Percentiles rank a stretch among this genome's conserved stretches.
Conservation (phyloP, 2,797 vertebrate species). For the Falco peregrinus region DNA sequence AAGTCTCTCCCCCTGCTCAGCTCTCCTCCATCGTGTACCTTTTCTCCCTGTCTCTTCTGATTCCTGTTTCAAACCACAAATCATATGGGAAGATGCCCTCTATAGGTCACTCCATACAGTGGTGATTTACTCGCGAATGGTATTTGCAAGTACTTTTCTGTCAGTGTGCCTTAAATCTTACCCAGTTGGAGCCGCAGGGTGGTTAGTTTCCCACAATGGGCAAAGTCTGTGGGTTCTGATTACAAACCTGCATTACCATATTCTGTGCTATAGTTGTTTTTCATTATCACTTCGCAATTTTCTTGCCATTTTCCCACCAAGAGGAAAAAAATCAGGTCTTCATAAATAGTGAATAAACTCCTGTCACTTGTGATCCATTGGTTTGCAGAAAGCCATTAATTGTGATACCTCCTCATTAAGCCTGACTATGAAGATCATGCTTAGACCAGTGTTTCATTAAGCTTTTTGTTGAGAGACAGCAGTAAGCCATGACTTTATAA, state of each 20-base stretch:
- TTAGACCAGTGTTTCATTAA: slow-evolving; percentile 33
- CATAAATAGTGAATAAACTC: slow-evolving; percentile 39
- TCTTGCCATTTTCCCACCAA: neutral
- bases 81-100: neutral
- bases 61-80: neutral
- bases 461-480: neutral
- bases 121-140: neutral
- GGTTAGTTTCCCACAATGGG: neutral
- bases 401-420: slow-evolving; percentile 51
- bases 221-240: neutral
- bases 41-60: neutral
- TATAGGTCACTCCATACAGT: neutral
- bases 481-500: slow-evolving; percentile 45
- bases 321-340: neutral
- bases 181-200: neutral
- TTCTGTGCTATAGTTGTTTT: slow-evolving; percentile 11
- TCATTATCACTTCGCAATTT: slow-evolving; percentile 21
- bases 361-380: slow-evolving; percentile 46
- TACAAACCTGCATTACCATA: neutral
- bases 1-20: neutral
- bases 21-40: neutral
- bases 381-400: slow-evolving; percentile 47
- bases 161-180: neutral
- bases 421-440: slow-evolving; percentile 18
- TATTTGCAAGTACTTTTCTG: neutral